Base-by-base conservation (phyloP, 2,888 invertebrate genomes). In the Ophraella communa region DNA sequence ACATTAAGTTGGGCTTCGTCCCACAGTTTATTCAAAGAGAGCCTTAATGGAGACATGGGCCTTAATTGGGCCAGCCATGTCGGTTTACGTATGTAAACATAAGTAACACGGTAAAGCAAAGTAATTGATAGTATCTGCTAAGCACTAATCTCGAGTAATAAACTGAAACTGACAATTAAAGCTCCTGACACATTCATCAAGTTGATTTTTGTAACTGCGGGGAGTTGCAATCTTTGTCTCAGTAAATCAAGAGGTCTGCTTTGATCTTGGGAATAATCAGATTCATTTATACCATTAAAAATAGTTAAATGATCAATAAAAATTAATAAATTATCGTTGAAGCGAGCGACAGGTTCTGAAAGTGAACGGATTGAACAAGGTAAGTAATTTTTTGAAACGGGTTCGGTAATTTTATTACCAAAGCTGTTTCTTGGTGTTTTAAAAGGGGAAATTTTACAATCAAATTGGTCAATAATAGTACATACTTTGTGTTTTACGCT, bases 161-260 rank as follows among this genome's bases (percentile, higher is more conserved):
- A 55, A 55, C 42, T 42, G 23, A 30, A 55, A 55, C 55, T 55
- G 55, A 55, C 55, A 55, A 55, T 55, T 55, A 55, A 44, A 24
- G n/a, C 27, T 10, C 3, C 55, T 24, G 27, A 11, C 23, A 27
- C 42, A 44, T 44, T 27, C 44, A 55, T 55, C 42, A 44, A 55
- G 14, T 14, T 8, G 27, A 55, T 42, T 44, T 44, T 55, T 44
- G 18, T 8, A 17, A 44, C 23, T 14, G 14, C n/a, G 27, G 17
- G 21, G 18, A 47, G 47, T 24, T 49, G 57, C 35, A 57, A 57
- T 57, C 49, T 47, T 57, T 57, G 47, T 21, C 33, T 17, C 47
- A 33, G 47, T 57, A 57, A 57, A 57, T 57, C 57, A 57, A 35
- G 35, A 24, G 17, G 47, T 47, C 14, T 42, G 39, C 57, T 57